phyloP scores from a whole-genome alignment of 2,797 vertebrate species.

The Gymnodraco acuticeps region DNA sequence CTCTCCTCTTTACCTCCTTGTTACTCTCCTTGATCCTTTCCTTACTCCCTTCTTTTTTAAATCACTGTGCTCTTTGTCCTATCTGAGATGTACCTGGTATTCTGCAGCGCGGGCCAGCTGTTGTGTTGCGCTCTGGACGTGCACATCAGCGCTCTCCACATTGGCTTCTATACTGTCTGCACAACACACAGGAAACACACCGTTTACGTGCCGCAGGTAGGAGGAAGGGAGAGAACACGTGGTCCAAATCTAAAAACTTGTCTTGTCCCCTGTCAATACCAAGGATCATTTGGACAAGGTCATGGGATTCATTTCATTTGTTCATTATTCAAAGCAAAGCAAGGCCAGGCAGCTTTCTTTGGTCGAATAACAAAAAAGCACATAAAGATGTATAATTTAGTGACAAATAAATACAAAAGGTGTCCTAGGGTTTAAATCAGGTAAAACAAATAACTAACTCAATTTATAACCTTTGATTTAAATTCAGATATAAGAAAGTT shows the following conservation, averaged over 20 bases:
- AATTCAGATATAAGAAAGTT: too few relatives aligned
- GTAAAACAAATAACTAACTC: too few relatives aligned
- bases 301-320: not conserved
- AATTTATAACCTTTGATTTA: too few relatives aligned
- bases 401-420: too few relatives aligned
- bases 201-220: not conserved
- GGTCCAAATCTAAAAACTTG: not conserved
- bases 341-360: too few relatives aligned
- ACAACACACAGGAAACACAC: conserved; percentile 14
- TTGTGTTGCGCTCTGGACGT: conserved; percentile 91
- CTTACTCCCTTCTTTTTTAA: not conserved
- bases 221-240: not conserved
- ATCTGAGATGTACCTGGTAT: conserved; percentile 89
- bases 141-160: conserved; percentile 90
- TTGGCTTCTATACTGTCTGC: conserved; percentile 96
- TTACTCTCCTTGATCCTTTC: not conserved
- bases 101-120: conserved; percentile 91
- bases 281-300: not conserved
- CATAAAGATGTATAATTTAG: too few relatives aligned
- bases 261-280: not conserved
- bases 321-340: not conserved
- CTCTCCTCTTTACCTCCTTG: not conserved
- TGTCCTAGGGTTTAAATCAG: too few relatives aligned
- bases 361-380: too few relatives aligned
- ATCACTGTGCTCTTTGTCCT: not conserved